phyloP scores from a whole-genome alignment of 2,797 vertebrate species.

The Phataginus tricuspis region DNA sequence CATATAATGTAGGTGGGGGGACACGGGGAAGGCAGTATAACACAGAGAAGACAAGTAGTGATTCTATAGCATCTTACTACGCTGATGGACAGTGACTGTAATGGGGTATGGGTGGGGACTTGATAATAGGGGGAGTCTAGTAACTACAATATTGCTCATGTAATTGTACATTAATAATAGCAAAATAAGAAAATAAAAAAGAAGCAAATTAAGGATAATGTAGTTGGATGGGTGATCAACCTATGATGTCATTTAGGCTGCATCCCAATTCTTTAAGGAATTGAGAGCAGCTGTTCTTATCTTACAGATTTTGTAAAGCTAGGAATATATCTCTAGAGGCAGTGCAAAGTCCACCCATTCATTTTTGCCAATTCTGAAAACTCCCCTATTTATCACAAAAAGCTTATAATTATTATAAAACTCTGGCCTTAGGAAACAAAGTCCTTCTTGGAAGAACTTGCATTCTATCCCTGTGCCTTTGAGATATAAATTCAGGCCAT shows the following conservation, averaged over 20 bases:
- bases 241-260: not conserved
- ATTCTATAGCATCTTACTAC: too few relatives aligned
- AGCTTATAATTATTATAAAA: not conserved
- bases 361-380: not conserved
- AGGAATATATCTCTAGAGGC: not conserved
- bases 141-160: too few relatives aligned
- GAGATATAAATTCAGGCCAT: not conserved
- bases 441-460: not conserved
- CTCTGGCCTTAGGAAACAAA: not conserved
- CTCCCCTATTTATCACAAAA: not conserved
- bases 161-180: too few relatives aligned
- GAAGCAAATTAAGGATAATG: not conserved
- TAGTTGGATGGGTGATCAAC: not conserved
- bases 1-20: too few relatives aligned
- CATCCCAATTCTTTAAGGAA: not conserved
- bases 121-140: too few relatives aligned
- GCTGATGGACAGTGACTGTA: too few relatives aligned
- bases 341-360: not conserved
- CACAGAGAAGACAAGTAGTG: too few relatives aligned
- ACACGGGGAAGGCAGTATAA: too few relatives aligned
- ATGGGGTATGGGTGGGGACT: too few relatives aligned
- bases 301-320: not conserved
- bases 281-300: not conserved
- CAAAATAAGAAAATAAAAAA: not conserved
- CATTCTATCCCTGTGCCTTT: not conserved